These are phyloP conservation scores for Apostichopus leukothele DNA, from an alignment of 53 echinoderm and acorn worm genomes.

Conservation along the genomic window DNA sequence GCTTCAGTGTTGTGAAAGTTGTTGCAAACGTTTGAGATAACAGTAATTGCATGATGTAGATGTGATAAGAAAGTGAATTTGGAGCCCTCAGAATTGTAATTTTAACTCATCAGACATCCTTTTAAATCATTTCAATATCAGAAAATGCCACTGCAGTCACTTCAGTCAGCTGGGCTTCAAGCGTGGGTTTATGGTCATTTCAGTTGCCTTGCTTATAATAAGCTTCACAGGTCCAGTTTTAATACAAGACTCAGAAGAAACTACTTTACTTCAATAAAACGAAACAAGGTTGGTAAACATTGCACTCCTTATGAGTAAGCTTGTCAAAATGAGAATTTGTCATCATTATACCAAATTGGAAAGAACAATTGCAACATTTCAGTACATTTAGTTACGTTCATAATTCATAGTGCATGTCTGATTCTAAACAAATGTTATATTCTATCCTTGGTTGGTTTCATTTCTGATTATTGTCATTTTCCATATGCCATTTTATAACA, in stretches of 20 bases:
- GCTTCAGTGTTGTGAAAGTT: background rate
- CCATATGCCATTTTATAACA: too few relatives aligned
- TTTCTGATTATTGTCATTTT: too few relatives aligned
- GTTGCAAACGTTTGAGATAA: background rate
- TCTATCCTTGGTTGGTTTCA: too few relatives aligned
- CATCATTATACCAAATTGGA: background rate
- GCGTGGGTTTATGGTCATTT: constrained; percentile 1
- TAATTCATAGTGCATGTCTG: too few relatives aligned
- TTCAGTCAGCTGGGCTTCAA: constrained; percentile 13
- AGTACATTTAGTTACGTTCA: too few relatives aligned
- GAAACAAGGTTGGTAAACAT: background rate
- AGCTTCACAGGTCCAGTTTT: background rate
- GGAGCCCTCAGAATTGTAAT: too few relatives aligned
- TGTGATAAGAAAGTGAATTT: too few relatives aligned
- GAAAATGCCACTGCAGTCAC: background rate
- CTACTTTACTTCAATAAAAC: background rate
- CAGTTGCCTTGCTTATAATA: constrained; percentile 10
- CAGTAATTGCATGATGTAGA: too few relatives aligned
- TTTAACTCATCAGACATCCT: background rate
- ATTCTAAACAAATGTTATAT: too few relatives aligned
- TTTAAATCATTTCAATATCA: constrained; percentile 31
- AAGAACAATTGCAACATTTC: background rate
- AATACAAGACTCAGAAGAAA: background rate
- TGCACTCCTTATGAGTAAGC: background rate
- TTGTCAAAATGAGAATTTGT: background rate